Percentiles rank a stretch among this genome's conserved stretches.
These are phyloP conservation scores for Battus philenor DNA, from an alignment of 1,140 invertebrate species.

Conservation along the genomic window DNA sequence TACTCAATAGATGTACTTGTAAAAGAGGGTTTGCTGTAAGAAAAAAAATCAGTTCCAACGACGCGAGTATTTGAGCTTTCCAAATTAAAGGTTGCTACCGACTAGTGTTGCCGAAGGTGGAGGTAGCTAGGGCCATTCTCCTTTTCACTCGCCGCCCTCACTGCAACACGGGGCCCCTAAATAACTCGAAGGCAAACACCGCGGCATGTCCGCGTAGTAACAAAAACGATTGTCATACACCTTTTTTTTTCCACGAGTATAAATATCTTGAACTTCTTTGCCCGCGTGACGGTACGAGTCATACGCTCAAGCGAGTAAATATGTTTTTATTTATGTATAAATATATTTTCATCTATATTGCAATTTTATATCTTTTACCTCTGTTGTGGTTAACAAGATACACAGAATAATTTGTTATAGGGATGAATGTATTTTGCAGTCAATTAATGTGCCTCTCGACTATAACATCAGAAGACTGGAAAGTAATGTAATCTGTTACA, in stretches of 20 bases:
- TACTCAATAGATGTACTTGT: too few relatives aligned
- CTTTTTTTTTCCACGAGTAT: constrained; percentile 28
- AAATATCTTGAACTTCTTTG: constrained; percentile 28
- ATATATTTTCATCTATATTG: too few relatives aligned
- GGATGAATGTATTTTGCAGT: too few relatives aligned
- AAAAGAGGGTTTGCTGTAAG: too few relatives aligned
- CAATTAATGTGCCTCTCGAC: too few relatives aligned
- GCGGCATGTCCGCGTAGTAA: constrained; percentile 15
- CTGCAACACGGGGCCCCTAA: constrained; percentile 1
- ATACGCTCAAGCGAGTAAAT: background rate
- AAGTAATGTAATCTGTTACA: too few relatives aligned
- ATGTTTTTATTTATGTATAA: too few relatives aligned
- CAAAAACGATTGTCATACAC: constrained; percentile 28
- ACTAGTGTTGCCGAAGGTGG: background rate
- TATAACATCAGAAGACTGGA: too few relatives aligned
- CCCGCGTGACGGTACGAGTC: constrained; percentile 14
- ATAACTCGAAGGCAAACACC: constrained; percentile 14
- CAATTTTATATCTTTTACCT: too few relatives aligned
- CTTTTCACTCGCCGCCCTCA: constrained; percentile 3
- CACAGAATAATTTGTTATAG: too few relatives aligned
- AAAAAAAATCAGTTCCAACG: too few relatives aligned
- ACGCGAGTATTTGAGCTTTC: constrained; percentile 3
- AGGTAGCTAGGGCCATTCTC: constrained; percentile 5
- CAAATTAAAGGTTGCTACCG: background rate
- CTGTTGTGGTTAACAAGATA: too few relatives aligned